A percentile compares a stretch with the other conserved stretches of the same genome.
Evolutionary conservation across 2,888 invertebrate genomes (phyloP).

Genomic region (Pristionchus mayeri): DNA sequence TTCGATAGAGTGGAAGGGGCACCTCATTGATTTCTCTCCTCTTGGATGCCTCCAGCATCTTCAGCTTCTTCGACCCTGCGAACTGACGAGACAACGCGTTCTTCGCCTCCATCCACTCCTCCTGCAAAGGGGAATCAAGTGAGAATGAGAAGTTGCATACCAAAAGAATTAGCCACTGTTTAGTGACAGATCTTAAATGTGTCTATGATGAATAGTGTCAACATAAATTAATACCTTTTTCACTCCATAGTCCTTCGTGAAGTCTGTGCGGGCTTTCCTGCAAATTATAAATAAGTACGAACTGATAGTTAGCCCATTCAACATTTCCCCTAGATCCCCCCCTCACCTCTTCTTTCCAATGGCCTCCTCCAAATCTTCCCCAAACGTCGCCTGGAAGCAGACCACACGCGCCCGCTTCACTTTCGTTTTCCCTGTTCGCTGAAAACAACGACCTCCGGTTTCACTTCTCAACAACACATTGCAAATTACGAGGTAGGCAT

Average conservation of each 20-base stretch:
- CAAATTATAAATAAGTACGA: not conserved
- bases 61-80: constrained; percentile 62
- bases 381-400: not conserved
- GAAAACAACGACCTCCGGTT: not conserved
- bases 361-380: constrained; percentile 6
- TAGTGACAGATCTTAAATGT: no score
- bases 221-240: not conserved
- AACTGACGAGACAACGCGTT: constrained; percentile 57
- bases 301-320: not conserved
- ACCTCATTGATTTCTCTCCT: constrained; percentile 58
- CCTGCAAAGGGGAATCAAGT: no score
- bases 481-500: not conserved
- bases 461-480: not conserved
- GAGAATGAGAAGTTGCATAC: no score
- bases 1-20: not conserved
- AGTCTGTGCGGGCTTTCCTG: not conserved
- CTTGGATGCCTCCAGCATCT: constrained; percentile 59
- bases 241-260: constrained; percentile 9
- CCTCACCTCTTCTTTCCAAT: constrained; percentile 40
- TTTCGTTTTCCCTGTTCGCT: constrained; percentile 17
- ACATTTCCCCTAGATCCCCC: not conserved
- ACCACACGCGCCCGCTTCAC: not conserved
- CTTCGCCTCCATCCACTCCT: constrained; percentile 58
- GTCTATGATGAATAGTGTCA: not conserved
- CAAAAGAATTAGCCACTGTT: no score